Conservation (phyloP, 2,113 vertebrate genomes). For the Lagopus muta region DNA sequence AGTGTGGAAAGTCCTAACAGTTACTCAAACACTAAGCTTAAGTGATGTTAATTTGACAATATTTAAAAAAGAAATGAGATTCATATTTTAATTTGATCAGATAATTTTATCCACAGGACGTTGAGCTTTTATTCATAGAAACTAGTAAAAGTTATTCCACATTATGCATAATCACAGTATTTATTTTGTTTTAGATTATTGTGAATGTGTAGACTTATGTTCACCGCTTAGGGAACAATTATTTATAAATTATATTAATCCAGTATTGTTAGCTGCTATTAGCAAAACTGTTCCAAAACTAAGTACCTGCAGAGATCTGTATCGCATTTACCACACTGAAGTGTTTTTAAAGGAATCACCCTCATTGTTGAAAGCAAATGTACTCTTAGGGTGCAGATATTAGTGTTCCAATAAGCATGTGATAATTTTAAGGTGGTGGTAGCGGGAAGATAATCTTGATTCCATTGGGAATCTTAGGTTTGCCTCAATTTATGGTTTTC, state of each 20-base stretch:
- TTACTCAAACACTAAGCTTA: constrained; percentile 71
- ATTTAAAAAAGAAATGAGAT: constrained; percentile 54
- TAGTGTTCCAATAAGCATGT: constrained; percentile 83
- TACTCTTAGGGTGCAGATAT: constrained; percentile 77
- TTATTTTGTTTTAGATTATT: constrained; percentile 81
- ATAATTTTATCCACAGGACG: constrained; percentile 72
- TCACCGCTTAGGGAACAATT: constrained; percentile 83
- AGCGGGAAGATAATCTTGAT: constrained; percentile 88
- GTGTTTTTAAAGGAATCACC: constrained; percentile 76
- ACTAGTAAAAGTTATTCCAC: constrained; percentile 74
- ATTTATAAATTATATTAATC: constrained; percentile 83
- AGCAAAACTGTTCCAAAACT: constrained; percentile 78
- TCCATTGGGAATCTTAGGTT: constrained; percentile 87
- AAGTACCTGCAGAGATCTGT: constrained; percentile 76
- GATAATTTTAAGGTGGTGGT: constrained; percentile 84
- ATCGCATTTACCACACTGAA: constrained; percentile 80
- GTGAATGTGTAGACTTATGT: constrained; percentile 79
- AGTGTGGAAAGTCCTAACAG: constrained; percentile 33
- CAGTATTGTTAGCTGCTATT: constrained; percentile 82
- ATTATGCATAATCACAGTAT: constrained; percentile 80
- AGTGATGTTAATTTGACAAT: constrained; percentile 78
- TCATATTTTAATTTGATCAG: constrained; percentile 76
- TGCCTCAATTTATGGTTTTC: constrained; percentile 84
- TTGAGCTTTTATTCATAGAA: constrained; percentile 75
- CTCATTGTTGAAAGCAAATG: constrained; percentile 80